Evolutionary conservation across 2,797 vertebrate genomes (phyloP).

Genomic region (Ispidina picta): DNA sequence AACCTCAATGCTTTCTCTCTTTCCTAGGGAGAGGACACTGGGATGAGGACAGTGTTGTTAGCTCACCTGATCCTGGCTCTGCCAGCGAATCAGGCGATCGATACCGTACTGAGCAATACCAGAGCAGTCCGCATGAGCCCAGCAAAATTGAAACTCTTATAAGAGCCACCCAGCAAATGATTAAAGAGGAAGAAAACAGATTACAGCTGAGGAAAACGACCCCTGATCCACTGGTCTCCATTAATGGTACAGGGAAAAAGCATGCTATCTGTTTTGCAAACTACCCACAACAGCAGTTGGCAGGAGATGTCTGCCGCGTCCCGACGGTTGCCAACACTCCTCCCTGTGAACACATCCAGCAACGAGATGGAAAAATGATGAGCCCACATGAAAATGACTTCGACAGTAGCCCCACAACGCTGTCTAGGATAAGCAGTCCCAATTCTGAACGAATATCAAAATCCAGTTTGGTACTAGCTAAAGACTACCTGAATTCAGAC

Average conservation of each 20-base stretch:
- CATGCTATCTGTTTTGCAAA: conserved; percentile 85
- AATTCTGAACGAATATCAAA: conserved; percentile 87
- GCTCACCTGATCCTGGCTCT: conserved; percentile 94
- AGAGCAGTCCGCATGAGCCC: conserved; percentile 88
- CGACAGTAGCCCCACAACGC: conserved; percentile 85
- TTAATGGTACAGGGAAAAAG: conserved; percentile 88
- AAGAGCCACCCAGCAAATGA: conserved; percentile 95
- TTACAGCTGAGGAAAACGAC: conserved; percentile 85
- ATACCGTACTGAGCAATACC: conserved; percentile 86
- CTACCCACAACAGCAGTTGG: conserved; percentile 82
- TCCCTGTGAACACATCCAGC: conserved; percentile 87
- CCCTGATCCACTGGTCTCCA: conserved; percentile 80
- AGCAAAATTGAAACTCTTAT: conserved; percentile 96
- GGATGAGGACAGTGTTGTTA: conserved; percentile 94
- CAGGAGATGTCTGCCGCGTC: conserved; percentile 83
- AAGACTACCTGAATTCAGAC: conserved; percentile 91
- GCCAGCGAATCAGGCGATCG: conserved; percentile 93
- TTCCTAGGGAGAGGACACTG: conserved; percentile 88
- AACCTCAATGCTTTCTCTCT: conserved; percentile 43
- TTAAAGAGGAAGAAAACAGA: conserved; percentile 94
- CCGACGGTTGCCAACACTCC: conserved; percentile 79
- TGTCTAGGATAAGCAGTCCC: conserved; percentile 91
- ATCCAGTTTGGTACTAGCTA: conserved; percentile 81
- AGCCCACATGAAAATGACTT: conserved; percentile 86
- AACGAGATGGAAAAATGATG: conserved; percentile 84